phyloP scores from a whole-genome alignment of 2,113 vertebrate genomes.

The Piprites chloris region DNA sequence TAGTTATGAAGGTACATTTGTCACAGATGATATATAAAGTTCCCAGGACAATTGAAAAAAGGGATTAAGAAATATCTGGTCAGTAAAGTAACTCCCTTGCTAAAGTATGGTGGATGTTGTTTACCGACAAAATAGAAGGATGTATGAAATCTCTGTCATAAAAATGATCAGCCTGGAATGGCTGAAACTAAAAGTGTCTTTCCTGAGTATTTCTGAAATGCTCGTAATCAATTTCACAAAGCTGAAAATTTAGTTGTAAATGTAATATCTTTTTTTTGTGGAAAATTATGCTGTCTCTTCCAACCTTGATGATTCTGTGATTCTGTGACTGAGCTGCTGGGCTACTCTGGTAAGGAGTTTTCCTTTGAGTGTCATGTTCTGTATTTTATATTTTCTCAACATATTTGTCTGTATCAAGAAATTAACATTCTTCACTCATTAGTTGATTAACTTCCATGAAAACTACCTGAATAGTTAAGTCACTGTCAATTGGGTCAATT shows the following conservation, averaged over 20 bases:
- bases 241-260: background rate
- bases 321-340: background rate
- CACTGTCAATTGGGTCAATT: no score
- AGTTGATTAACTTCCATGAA: background rate
- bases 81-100: background rate
- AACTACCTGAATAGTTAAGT: background rate
- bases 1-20: background rate
- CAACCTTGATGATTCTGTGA: no score
- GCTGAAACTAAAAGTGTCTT: background rate
- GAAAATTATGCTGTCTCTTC: background rate
- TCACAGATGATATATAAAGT: background rate
- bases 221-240: background rate
- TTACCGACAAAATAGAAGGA: background rate
- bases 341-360: no score
- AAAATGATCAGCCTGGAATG: background rate
- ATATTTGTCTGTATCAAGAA: background rate
- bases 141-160: background rate
- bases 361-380: background rate
- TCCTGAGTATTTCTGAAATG: background rate
- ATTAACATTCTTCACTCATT: background rate
- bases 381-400: background rate
- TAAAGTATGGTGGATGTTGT: background rate
- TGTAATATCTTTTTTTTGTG: background rate
- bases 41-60: background rate
- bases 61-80: background rate